Evolutionary conservation across 2,888 invertebrate species (phyloP), one percentile per base, ranked within the genome.

Genomic region (Poecilobothrus nobilitatus): DNA sequence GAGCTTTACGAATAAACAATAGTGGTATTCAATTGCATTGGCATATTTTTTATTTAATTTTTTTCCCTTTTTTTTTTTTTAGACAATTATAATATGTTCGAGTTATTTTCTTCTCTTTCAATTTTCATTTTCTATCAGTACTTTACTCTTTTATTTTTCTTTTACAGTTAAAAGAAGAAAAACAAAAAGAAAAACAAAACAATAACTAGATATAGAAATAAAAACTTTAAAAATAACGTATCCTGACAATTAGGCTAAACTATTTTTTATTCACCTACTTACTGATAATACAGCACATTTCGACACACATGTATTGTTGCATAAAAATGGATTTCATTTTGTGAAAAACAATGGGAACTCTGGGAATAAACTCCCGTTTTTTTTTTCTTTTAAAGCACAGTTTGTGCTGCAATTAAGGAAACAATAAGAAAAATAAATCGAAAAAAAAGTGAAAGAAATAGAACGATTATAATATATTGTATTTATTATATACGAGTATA

Each of bases 221-320:
- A n/a, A n/a, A n/a, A n/a, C n/a, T n/a, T n/a, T n/a, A 53, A n/a
- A 53, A 6, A 41, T 15, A 41, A 41, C 15, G 53, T 53, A 53
- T 15, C 53, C 53, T 53, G 53, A 53, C 53, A 53, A 53, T 53
- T 53, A 53, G 53, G n/a, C 53, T 53, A 53, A 53, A 53, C 53
- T 12, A 53, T 53, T 53, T 41, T 53, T 53, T 53, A 53, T 53
- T 53, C 53, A 53, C 53, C 53, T 53, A 53, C 53, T 53, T 53
- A 53, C 18, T 18, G 2, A 6, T 18, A n/a, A 18, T n/a, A 53
- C 18, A 3, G 7, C 15, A 41, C 41, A 41, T 9, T 41, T 41
- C 15, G 7, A 15, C 15, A 15, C 7, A 41, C 15, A 41, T 41
- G 12, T 41, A 41, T 41, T 2, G 2, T 12, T 41, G 15, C 9